Conservation (phyloP, 2,113 vertebrate species). For the Heptranchias perlo region DNA sequence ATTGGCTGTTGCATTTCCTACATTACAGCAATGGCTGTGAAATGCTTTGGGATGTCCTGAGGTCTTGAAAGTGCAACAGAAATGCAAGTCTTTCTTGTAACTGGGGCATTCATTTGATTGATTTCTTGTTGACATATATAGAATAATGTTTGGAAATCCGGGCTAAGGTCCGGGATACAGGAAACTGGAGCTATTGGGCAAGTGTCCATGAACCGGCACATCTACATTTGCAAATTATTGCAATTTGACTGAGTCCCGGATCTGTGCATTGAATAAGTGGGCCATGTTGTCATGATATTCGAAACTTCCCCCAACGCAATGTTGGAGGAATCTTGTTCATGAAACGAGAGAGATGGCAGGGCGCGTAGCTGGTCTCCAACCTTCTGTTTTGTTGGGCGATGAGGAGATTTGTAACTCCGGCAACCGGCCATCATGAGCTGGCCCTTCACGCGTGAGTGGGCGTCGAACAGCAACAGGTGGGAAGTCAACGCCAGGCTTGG, state of each 20-base stretch:
- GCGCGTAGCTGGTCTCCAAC: background rate
- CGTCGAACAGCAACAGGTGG: background rate
- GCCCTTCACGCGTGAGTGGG: background rate
- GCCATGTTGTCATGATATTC: background rate
- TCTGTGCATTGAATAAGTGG: background rate
- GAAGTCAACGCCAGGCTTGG: background rate
- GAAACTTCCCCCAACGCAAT: background rate
- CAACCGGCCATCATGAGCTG: background rate
- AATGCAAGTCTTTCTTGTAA: background rate
- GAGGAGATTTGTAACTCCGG: background rate
- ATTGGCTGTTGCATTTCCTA: background rate
- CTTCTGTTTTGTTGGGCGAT: no score
- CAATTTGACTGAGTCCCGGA: background rate
- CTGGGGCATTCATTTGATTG: background rate
- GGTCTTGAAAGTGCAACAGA: background rate
- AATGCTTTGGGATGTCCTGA: background rate
- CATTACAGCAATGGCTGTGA: background rate
- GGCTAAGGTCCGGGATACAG: background rate
- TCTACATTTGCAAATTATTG: background rate
- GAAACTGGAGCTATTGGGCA: background rate
- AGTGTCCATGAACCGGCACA: background rate
- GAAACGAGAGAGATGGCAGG: background rate
- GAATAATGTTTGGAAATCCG: constrained; percentile 9
- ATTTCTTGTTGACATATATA: background rate
- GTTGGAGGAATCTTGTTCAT: background rate